Base-by-base conservation (phyloP, 1,140 invertebrate genomes). In the Trissolcus basalis region DNA sequence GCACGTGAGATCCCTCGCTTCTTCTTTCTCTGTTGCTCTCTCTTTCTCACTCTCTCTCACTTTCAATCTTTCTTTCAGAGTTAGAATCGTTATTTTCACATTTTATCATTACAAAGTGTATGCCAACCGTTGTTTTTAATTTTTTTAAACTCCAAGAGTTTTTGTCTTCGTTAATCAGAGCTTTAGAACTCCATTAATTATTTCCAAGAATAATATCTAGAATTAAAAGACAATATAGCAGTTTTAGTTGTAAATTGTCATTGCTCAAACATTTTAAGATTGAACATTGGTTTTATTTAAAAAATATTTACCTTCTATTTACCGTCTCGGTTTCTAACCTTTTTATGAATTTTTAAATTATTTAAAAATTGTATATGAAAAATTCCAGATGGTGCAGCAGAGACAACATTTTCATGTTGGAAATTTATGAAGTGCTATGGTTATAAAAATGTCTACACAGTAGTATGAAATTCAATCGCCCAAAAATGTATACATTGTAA, bases 1-100 rank as follows among this genome's bases (percentile, higher is more conserved):
- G 79, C 75, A 80, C 73, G 80, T 70, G 75, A 78, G 64, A 68
- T 76, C 67, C 74, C 13, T 47, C 45, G 32, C 45, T 69, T 56
- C 9, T 59, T 12, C 13, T 48, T 63, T n/a, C 12, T 45, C 56
- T 4, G 19, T 53, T 5, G 33, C 39, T 43, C 33, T 16, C 44
- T 35, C 12, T 11, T 39, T 5, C 12, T n/a, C 15, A 27, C 15
- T 43, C 39, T 43, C 39, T 43, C 8, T 56, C 9, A 39, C 13
- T 11, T 19, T 33, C 48, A 50, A 16, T 43, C 45, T 55, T 44
- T 39, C 15, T 35, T 32, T 12, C 45, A 41, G 10, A 44, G 19
- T 44, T 45, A 44, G 35, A 32, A 19, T 13, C 12, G 11, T 44
- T 44, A 14, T 14, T 7, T 13, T 12, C 12, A 44, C 43, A 39